Base-by-base conservation (phyloP, 2,888 invertebrate species). In the Orchesella flavescens region DNA sequence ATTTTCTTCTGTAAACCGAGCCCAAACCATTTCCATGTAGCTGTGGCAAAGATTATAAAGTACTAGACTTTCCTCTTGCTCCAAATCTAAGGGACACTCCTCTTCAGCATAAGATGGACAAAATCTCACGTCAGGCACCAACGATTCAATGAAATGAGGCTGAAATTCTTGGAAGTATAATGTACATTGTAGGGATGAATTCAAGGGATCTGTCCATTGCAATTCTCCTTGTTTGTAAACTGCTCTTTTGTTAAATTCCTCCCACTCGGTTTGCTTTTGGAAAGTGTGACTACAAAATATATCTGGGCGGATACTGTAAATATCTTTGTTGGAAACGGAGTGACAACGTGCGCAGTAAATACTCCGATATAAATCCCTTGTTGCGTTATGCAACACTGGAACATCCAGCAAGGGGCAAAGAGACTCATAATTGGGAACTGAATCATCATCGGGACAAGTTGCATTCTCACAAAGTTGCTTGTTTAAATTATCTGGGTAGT, bases 341-440 rank as follows among this genome's bases (percentile, higher is more conserved):
- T 89, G 87, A 66, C 90, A 90, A 2, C 84, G 65, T 5, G 89
- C 89, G 65, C 90, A 90, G 84, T 87, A 89, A 0, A 89, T 86
- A 73, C 89, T 90, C 13, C 84, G 80, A 69, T 89, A 90, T n/a
- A 89, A 85, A 13, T 85, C 80, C 15, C 86, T 84, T 13, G 87
- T 87, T 12, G 13, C 44, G 7, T 83, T 74, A 15, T 87, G 86
- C 55, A 89, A 79, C 4, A 89, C 89, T 4, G 89, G 89, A 61
- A 89, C 79, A 71, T 89, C 89, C 13, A 89, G 76, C 82, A n/a
- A 82, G 88, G 88, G 44, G 74, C 86, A 49, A 85, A 87, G 19
- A 19, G 21, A 24, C 21, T 17, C 12, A 13, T 46, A 49, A 1
- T 23, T 46, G 59, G 72, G 15, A 15, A 19, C 10, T 15, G n/a